Conservation (phyloP, 2,113 vertebrate species). For the Lepisosteus oculatus region DNA sequence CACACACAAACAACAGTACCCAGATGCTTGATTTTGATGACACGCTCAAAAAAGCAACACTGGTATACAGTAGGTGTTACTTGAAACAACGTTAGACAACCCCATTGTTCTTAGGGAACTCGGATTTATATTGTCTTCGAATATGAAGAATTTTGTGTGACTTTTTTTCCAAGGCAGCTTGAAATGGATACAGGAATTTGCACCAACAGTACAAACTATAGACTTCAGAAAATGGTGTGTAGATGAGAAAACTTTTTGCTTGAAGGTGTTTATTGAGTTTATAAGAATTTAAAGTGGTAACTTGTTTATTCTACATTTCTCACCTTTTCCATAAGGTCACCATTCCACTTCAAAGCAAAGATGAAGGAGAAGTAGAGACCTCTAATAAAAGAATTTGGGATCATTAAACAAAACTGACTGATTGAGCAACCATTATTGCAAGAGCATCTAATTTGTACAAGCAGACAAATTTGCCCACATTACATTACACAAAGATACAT, state of each 20-base stretch:
- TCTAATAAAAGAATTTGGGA: neutral
- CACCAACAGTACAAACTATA: too few species aligned
- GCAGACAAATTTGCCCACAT: conserved; percentile 43
- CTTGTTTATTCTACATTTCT: neutral
- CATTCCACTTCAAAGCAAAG: neutral
- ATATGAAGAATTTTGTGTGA: too few species aligned
- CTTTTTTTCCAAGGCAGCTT: too few species aligned
- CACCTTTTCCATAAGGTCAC: neutral
- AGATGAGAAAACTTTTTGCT: too few species aligned
- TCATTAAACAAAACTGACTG: conserved; percentile 1
- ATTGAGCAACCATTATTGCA: neutral
- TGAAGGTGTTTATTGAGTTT: too few species aligned
- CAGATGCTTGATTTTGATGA: neutral
- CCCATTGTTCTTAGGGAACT: too few species aligned
- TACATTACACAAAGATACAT: conserved; percentile 41
- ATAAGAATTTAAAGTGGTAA: too few species aligned
- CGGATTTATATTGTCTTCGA: too few species aligned
- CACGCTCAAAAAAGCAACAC: neutral
- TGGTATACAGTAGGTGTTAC: neutral
- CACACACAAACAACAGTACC: neutral
- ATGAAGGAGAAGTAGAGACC: neutral
- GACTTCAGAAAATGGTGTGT: too few species aligned
- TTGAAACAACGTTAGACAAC: neutral
- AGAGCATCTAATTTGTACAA: conserved; percentile 40
- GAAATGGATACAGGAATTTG: too few species aligned